These are phyloP conservation scores for Calcarius ornatus DNA, from an alignment of 2,113 vertebrate genomes.

Conservation along the genomic window DNA sequence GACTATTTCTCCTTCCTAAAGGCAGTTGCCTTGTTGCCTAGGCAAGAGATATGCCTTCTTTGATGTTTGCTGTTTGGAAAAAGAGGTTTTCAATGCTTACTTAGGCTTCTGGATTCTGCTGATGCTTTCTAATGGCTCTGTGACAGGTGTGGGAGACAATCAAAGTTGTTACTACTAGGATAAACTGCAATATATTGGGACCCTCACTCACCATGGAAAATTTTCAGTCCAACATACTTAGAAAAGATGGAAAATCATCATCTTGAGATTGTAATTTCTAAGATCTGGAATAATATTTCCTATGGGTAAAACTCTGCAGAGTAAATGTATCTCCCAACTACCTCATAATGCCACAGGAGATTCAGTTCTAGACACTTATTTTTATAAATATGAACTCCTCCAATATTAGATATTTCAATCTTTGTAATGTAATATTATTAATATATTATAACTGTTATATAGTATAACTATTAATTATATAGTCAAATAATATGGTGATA, in stretches of 20 bases:
- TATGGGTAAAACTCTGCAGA: background rate
- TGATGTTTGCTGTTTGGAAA: background rate
- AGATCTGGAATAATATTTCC: background rate
- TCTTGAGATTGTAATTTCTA: background rate
- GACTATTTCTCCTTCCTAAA: background rate
- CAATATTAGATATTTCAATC: background rate
- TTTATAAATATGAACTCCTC: background rate
- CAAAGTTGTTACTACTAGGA: background rate
- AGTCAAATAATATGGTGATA: background rate
- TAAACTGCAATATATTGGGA: background rate
- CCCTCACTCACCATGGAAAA: background rate
- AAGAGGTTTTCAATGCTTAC: background rate
- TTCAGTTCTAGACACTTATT: background rate
- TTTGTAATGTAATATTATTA: background rate
- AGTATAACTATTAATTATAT: background rate
- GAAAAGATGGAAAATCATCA: background rate
- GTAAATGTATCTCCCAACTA: background rate
- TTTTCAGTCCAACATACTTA: background rate
- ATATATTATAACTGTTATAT: background rate
- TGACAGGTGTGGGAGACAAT: background rate
- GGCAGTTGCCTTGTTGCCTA: background rate
- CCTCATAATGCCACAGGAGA: background rate
- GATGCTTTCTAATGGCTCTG: background rate
- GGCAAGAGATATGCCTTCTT: background rate
- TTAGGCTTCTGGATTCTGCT: background rate